Base-by-base conservation (phyloP, 1,140 invertebrate species). In the Phortica variegata region DNA sequence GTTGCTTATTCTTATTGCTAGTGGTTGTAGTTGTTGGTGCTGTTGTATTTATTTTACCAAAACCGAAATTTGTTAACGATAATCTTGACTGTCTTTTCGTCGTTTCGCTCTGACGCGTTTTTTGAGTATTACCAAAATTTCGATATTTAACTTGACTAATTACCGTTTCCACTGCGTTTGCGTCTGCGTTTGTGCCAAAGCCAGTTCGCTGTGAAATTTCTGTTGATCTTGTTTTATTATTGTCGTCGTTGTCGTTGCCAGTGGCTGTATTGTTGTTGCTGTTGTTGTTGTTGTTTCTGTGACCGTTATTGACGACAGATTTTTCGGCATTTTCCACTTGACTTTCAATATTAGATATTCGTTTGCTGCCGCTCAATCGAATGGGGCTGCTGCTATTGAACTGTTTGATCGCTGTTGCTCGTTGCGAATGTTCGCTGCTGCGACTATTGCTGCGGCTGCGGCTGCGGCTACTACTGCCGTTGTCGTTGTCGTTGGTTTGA, bases 211-310 rank as follows among this genome's bases (percentile, higher is more conserved):
- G 23, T 26, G 23, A n/a, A n/a, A n/a, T n/a, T n/a, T n/a, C n/a
- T n/a, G n/a, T n/a, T n/a, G n/a, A n/a, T n/a, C n/a, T n/a, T n/a
- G 3, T 34, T 34, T 15, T 10, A 34, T 10, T 34, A 5, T 15
- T 26, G 23, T 20, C 16, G 47, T 40, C 45, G 18, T 19, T 19
- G 40, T n/a, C 17, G 10, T 36, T 43, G 16, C 26, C 17, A 10
- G n/a, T n/a, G 53, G 29, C 19, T 52, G 56, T 39, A 68, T 41
- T 57, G 43, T 49, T 60, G 63, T 44, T 65, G 65, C 38, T 51
- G 45, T 57, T 12, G 12, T 5, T 13, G 6, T 36, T 36, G 33
- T 6, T 36, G 12, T 36, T 36, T 12, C 7, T 31, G 7, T 31
- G 29, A 12, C 7, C 29, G n/a, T n/a, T n/a, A n/a, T n/a, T n/a